Base-by-base conservation (phyloP, 1,140 invertebrate species). In the Prorops nasuta region DNA sequence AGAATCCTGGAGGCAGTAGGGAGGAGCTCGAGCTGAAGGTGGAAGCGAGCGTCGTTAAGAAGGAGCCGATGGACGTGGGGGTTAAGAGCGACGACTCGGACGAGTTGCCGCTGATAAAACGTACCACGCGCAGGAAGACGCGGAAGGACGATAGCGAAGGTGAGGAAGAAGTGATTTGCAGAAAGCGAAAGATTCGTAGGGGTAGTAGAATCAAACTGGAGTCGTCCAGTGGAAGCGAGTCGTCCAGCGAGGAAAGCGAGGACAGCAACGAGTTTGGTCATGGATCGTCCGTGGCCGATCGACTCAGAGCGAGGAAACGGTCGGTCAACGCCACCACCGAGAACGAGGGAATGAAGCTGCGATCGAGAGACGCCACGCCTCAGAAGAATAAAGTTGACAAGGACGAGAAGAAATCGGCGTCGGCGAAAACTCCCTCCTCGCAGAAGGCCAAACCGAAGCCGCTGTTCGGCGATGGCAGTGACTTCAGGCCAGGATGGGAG, bases 401-500 rank as follows among this genome's bases (percentile, higher is more conserved):
- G 31, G 66, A 67, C 1, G 32, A 45, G 0, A 39, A 16, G 1
- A 68, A 69, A 50, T 47, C 22, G 2, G 54, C 51, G 0, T 59
- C 47, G 0, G 32, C 59, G 4, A 61, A 61, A 28, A 35, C 24
- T 0, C 20, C 41, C 3, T 3, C 36, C 1, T 39, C 32, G 0
- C 58, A 67, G 10, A 76, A 74, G 34, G 12, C 45, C 0, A 74
- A 72, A 44, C 71, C 64, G 0, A 86, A 86, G 64, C 80, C 83
- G 2, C 73, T 80, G 14, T 88, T 87, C 63, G 85, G 86, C 0
- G 86, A 87, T 68, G 84, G 85, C n/a, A 86, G 85, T 34, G 84
- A 86, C 59, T 87, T 88, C 58, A 79, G 81, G 55, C 87, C 86
- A 0, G 87, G 87, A 0, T 91, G 88, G 88, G 86, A 90, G 72